A percentile compares a stretch with the other conserved stretches of the same genome.
Evolutionary conservation across 2,888 invertebrate species (phyloP).

Genomic region (Rhimphoctona megacephalus): DNA sequence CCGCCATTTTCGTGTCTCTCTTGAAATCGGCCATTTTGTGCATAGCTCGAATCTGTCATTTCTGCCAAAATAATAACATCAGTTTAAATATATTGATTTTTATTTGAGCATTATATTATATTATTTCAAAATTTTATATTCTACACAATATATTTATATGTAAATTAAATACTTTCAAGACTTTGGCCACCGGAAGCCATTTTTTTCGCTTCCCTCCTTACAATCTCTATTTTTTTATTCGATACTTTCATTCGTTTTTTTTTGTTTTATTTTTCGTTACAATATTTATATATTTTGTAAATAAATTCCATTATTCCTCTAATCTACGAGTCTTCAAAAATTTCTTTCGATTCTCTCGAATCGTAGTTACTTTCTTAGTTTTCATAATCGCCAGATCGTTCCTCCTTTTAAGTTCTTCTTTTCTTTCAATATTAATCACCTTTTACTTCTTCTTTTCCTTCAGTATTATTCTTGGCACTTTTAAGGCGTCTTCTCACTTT

Average conservation of each 20-base stretch:
- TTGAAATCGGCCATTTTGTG: not conserved
- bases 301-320: conserved; percentile 52
- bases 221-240: conserved; percentile 6
- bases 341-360: conserved; percentile 18
- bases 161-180: conserved; percentile 49
- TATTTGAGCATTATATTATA: conserved; percentile 79
- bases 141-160: conserved; percentile 68
- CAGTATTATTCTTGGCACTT: conserved; percentile 69
- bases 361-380: conserved; percentile 24
- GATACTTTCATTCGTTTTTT: conserved; percentile 54
- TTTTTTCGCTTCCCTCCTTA: not conserved
- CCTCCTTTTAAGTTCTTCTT: conserved; percentile 17
- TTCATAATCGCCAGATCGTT: conserved; percentile 23
- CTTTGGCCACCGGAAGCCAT: conserved; percentile 15
- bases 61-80: not conserved
- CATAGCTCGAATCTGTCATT: not conserved
- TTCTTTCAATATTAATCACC: conserved; percentile 21
- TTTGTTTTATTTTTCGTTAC: conserved; percentile 33
- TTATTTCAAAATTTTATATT: conserved; percentile 72
- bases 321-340: conserved; percentile 37
- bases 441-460: conserved; percentile 18
- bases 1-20: not conserved
- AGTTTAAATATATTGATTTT: conserved; percentile 72
- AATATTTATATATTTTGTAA: conserved; percentile 45
- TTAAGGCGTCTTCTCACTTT: too few relatives aligned